These are phyloP conservation scores for Idaea straminata DNA, from an alignment of 2,888 invertebrate species.

Conservation along the genomic window DNA sequence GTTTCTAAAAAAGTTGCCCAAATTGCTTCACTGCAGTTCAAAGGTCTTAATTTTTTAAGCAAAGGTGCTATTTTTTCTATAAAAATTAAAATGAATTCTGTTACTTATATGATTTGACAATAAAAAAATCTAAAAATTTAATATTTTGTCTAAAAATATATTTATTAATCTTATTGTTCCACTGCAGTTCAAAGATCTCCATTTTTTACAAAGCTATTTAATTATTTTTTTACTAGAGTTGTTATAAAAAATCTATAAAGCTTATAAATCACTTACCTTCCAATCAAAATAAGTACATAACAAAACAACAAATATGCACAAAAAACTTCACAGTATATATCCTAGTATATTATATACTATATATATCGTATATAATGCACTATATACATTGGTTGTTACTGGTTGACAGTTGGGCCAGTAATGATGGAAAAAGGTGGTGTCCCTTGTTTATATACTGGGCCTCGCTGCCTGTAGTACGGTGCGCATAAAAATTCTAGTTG, in stretches of 20 bases:
- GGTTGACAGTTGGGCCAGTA: conserved; percentile 37
- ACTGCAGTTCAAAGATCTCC: no score
- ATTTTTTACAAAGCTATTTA: no score
- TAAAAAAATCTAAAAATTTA: no score
- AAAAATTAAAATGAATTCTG: no score
- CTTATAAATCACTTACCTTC: conserved; percentile 1
- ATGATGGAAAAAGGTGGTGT: conserved; percentile 32
- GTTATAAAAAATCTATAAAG: neutral
- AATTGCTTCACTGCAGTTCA: no score
- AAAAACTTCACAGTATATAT: conserved; percentile 6
- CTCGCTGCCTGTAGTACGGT: conserved; percentile 37
- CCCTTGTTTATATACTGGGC: conserved; percentile 46
- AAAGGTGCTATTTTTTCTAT: no score
- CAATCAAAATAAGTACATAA: neutral
- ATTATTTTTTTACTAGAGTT: neutral
- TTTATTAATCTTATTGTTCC: no score
- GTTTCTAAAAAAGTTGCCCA: no score
- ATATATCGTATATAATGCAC: conserved; percentile 5
- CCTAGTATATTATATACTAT: neutral
- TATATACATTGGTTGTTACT: conserved; percentile 22
- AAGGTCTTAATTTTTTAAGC: no score
- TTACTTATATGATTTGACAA: no score
- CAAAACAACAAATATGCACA: neutral
- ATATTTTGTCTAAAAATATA: no score
- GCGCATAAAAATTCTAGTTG: conserved; percentile 30